Evolutionary conservation across 2,888 invertebrate genomes (phyloP).

Genomic region (Protonemura montana): DNA sequence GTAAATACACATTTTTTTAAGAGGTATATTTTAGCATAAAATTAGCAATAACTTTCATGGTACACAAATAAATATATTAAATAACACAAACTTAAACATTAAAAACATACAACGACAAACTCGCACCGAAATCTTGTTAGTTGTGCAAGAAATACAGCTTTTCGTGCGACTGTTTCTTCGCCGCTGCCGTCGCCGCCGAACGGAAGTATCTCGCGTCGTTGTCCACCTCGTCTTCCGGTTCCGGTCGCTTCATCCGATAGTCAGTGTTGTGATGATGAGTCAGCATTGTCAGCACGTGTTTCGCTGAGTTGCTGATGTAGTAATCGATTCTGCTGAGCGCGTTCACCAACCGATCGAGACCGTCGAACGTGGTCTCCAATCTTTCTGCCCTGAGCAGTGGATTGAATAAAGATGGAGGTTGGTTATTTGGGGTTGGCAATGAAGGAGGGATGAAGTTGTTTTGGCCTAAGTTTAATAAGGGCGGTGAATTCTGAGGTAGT

Average conservation of each 20-base stretch:
- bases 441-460: not conserved
- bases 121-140: not conserved
- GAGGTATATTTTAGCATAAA: not conserved
- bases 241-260: not conserved
- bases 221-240: not conserved
- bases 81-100: not conserved
- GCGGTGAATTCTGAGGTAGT: not conserved
- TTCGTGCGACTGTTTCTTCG: not conserved
- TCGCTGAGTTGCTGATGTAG: constrained; percentile 31
- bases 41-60: not conserved
- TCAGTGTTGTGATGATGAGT: constrained; percentile 25
- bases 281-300: constrained; percentile 18
- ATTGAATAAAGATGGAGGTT: not conserved
- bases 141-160: constrained; percentile 26
- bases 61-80: not conserved
- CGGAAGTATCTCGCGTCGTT: not conserved
- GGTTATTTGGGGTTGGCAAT: not conserved
- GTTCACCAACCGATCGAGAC: not conserved
- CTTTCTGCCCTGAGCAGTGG: constrained; percentile 19
- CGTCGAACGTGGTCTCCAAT: not conserved
- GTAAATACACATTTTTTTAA: not conserved
- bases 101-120: not conserved
- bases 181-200: not conserved
- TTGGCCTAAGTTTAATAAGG: not conserved
- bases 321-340: constrained; percentile 29